These are phyloP conservation scores for Podargus strigoides DNA, from an alignment of 2,797 vertebrate genomes.

Conservation along the genomic window DNA sequence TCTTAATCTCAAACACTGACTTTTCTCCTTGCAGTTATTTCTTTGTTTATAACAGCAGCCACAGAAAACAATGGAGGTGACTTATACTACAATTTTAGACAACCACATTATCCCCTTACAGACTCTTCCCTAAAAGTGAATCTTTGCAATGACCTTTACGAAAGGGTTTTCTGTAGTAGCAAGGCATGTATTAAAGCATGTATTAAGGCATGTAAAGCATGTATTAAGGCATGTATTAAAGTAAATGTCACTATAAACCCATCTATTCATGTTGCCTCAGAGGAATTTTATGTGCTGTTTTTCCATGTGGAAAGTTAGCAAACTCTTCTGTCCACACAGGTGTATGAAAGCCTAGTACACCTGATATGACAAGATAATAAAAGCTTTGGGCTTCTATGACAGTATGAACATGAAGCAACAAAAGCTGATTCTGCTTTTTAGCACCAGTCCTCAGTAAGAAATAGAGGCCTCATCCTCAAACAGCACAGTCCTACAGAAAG, in stretches of 20 bases:
- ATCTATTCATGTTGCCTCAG: background rate
- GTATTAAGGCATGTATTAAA: background rate
- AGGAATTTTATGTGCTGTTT: background rate
- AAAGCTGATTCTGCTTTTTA: background rate
- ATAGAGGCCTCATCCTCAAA: background rate
- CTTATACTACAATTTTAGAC: background rate
- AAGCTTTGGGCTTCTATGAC: background rate
- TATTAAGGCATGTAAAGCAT: no score
- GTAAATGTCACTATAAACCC: background rate
- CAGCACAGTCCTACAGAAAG: background rate
- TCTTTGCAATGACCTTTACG: background rate
- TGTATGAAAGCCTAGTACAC: background rate
- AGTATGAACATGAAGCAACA: background rate
- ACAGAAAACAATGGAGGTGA: background rate
- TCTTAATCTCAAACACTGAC: background rate
- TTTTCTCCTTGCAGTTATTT: background rate
- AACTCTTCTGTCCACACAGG: background rate
- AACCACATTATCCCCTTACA: background rate
- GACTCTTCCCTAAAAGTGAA: background rate
- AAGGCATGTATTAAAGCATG: background rate
- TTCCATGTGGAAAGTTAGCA: background rate
- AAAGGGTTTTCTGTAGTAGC: background rate
- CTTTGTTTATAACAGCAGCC: background rate
- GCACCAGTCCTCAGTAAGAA: background rate
- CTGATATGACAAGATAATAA: background rate